A percentile compares a stretch with the other conserved stretches of the same genome.
Evolutionary conservation across 2,888 invertebrate genomes (phyloP).

Genomic region (Trissolcus brochymenae): DNA sequence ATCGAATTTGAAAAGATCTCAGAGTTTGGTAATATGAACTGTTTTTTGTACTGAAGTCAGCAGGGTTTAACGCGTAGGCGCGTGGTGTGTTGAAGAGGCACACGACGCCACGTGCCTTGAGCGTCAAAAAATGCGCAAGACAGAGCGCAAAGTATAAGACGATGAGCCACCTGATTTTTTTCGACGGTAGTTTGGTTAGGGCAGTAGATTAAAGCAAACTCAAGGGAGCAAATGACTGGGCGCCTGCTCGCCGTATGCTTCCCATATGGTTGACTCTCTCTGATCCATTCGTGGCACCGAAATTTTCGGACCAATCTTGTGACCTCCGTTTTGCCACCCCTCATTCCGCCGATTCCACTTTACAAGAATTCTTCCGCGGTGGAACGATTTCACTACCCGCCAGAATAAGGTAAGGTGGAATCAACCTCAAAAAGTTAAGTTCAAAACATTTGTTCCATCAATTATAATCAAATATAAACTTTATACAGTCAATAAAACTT

Average conservation of each 20-base stretch:
- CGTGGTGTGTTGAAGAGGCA: slow-evolving; percentile 39
- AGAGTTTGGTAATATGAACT: slow-evolving; percentile 38
- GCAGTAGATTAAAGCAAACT: slow-evolving; percentile 74
- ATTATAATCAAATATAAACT: too few relatives aligned
- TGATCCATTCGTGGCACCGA: slow-evolving; percentile 55
- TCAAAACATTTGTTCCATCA: too few relatives aligned
- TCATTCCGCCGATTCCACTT: slow-evolving; percentile 20
- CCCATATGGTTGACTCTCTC: slow-evolving; percentile 70
- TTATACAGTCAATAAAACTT: too few relatives aligned
- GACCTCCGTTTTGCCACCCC: slow-evolving; percentile 45
- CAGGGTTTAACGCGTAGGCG: slow-evolving; percentile 31
- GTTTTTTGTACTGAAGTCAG: slow-evolving; percentile 40
- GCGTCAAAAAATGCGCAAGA: slow-evolving; percentile 50
- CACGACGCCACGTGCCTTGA: slow-evolving; percentile 56
- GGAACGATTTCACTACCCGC: background rate
- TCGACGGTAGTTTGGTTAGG: slow-evolving; percentile 72
- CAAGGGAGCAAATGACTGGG: slow-evolving; percentile 64
- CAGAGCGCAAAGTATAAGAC: slow-evolving; percentile 53
- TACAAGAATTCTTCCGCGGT: slow-evolving; percentile 13
- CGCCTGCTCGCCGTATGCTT: slow-evolving; percentile 75
- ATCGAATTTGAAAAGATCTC: slow-evolving; percentile 13
- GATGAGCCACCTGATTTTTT: slow-evolving; percentile 69
- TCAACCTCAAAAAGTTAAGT: background rate
- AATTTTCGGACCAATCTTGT: slow-evolving; percentile 54
- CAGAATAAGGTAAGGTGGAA: background rate